These are phyloP conservation scores for Drosophila lowei DNA, from an alignment of 1,140 invertebrate species.

Conservation along the genomic window DNA sequence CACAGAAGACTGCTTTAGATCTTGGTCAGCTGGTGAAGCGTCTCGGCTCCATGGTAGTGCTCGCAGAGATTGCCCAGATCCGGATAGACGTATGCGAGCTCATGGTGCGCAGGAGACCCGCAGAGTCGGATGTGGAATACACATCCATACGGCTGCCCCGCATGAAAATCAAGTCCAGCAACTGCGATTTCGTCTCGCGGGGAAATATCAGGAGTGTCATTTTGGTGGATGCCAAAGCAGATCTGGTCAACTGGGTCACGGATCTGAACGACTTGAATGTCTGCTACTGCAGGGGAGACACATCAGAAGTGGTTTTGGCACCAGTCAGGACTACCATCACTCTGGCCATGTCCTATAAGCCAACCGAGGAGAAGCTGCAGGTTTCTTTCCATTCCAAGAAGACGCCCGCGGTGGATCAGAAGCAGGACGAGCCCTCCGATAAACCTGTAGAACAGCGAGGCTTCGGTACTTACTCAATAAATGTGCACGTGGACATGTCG, in stretches of 20 bases:
- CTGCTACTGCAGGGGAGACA: constrained; percentile 15
- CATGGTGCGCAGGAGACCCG: constrained; percentile 31
- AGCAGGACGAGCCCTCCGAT: not conserved
- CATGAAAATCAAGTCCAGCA: constrained; percentile 51
- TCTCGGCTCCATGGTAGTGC: constrained; percentile 46
- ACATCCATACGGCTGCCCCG: constrained; percentile 50
- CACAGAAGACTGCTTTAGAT: constrained; percentile 2
- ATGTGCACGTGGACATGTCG: constrained; percentile 68
- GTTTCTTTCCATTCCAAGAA: not conserved
- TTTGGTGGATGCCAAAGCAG: constrained; percentile 10
- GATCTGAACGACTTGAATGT: constrained; percentile 57
- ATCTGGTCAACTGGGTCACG: constrained; percentile 61
- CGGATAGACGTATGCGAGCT: constrained; percentile 58
- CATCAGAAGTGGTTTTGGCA: constrained; percentile 53
- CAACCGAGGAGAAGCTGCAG: not conserved
- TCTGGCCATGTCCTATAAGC: constrained; percentile 57
- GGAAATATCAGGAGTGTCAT: constrained; percentile 57
- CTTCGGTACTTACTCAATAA: constrained; percentile 46
- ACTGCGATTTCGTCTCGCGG: constrained; percentile 51
- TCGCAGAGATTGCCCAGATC: constrained; percentile 54
- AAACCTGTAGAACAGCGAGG: not conserved
- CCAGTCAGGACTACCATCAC: constrained; percentile 86
- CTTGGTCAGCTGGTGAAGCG: constrained; percentile 32
- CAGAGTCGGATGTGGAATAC: constrained; percentile 29
- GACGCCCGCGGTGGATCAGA: not conserved